Evolutionary conservation across 2,888 invertebrate genomes (phyloP).

Genomic region (Watsonalla cultraria): DNA sequence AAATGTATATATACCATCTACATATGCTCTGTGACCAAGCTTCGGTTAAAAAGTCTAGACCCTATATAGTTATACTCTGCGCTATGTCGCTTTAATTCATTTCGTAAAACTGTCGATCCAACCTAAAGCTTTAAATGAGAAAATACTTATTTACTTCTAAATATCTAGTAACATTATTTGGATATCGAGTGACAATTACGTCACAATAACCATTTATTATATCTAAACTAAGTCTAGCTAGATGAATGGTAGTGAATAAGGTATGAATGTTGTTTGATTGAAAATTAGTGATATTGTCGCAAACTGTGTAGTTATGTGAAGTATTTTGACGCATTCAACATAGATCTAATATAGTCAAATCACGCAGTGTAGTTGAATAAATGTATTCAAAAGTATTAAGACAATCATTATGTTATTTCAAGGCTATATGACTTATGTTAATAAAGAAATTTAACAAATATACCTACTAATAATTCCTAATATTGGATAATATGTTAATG

Average conservation of each 20-base stretch:
- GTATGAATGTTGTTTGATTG: background rate
- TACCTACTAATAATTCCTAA: too few relatives aligned
- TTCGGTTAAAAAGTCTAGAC: too few relatives aligned
- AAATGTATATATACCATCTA: too few relatives aligned
- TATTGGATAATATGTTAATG: too few relatives aligned
- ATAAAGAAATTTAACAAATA: too few relatives aligned
- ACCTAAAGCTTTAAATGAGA: conserved; percentile 32
- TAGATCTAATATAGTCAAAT: too few relatives aligned
- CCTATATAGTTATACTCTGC: background rate
- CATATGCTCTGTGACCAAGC: too few relatives aligned
- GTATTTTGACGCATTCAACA: too few relatives aligned
- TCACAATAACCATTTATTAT: conserved; percentile 21
- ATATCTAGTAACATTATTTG: conserved; percentile 11
- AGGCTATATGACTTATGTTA: too few relatives aligned
- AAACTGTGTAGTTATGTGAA: background rate
- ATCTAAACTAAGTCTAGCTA: conserved; percentile 7
- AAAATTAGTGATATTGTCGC: background rate
- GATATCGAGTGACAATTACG: conserved; percentile 16
- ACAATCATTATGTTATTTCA: too few relatives aligned
- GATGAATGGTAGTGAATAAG: background rate
- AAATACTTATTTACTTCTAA: conserved; percentile 8
- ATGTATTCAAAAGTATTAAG: too few relatives aligned
- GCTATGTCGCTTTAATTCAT: conserved; percentile 20
- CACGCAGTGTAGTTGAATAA: too few relatives aligned
- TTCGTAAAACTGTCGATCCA: conserved; percentile 14